Evolutionary conservation across 2,888 invertebrate species (phyloP), one percentile per base, ranked within the genome.

Genomic region (Yponomeuta evonymella): DNA sequence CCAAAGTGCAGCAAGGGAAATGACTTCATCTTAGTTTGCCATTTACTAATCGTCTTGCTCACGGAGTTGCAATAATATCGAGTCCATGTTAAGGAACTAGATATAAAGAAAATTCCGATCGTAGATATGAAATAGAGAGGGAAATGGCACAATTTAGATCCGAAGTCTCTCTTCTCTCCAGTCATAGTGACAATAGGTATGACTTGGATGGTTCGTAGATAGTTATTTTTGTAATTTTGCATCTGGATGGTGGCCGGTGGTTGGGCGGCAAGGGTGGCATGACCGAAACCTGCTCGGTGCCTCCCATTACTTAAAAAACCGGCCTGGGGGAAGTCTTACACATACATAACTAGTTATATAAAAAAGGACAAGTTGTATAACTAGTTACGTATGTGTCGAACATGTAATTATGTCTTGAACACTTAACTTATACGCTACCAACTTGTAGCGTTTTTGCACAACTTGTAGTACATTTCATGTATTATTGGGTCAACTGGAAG

Each of bases 141-240:
- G 5, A 15, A 58, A 58, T 58, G 51, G 51, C 67, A 30, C 48
- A 36, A 64, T 15, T 48, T 63, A 80, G 79, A 71, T 71, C 69
- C 70, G 73, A 73, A 72, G 71, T 70, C 70, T 73, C 66, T 80
- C 75, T 80, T 81, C 80, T 77, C 79, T 81, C 83, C 80, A 79
- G 81, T 78, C 79, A 81, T 78, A 76, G 78, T 78, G 80, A 80
- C 81, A 81, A 82, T 83, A 86, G 80, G 72, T 74, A 73, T 71
- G 72, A 69, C 72, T 71, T 71, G 71, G 76, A 79, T 80, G 77
- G 80, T 81, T 80, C 81, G 81, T 85, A 85, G 81, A 85, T 78
- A 80, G 75, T 86, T 88, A 85, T 86, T 87, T 90, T 90, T 85
- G 80, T 88, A 87, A 85, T 82, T 80, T 82, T 82, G 80, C 83